Base-by-base conservation (phyloP, 2,888 invertebrate genomes). In the Tipula unca region DNA sequence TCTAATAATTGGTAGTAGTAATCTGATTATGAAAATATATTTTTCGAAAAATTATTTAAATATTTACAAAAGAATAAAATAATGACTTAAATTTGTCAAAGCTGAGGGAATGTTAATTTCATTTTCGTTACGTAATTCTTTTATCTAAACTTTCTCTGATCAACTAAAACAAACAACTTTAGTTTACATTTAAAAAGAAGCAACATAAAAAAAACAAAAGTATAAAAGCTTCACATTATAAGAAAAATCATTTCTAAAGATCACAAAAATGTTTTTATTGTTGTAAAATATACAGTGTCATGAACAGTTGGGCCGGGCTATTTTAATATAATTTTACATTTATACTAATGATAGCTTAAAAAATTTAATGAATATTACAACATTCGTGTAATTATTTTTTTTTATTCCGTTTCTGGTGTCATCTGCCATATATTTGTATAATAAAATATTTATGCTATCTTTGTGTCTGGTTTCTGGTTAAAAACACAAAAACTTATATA, bases 361-460 rank as follows among this genome's bases (percentile, higher is more conserved):
- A 25, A 69, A 69, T 69, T 69, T 69, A 69, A 69, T 69, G 69
- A 69, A 69, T 69, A 69, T 25, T 69, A 69, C 25, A 69, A 25
- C 69, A 69, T 69, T 69, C 69, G 69, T 69, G 69, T 69, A 69
- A 69, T 69, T 69, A 69, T 69, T 69, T 13, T 69, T 69, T 69
- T 69, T 69, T 69, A 14, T 69, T 69, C 69, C 69, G 69, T 69
- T 69, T 69, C 69, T 69, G 69, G 69, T 69, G 69, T 69, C 69
- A 69, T 69, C 69, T 69, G 69, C 69, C 69, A 20, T 69, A 69
- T 69, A 69, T 69, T 69, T 69, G 69, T 20, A 69, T 69, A 69
- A 69, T 69, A 69, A 69, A 69, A 69, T 69, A 69, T 69, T 69
- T 69, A 69, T 69, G 69, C 69, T 69, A 69, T 69, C 69, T 69